Percentiles rank a stretch among this genome's conserved stretches.
These are phyloP conservation scores for Tapirus terrestris DNA, from an alignment of 2,113 vertebrate genomes.

Conservation along the genomic window DNA sequence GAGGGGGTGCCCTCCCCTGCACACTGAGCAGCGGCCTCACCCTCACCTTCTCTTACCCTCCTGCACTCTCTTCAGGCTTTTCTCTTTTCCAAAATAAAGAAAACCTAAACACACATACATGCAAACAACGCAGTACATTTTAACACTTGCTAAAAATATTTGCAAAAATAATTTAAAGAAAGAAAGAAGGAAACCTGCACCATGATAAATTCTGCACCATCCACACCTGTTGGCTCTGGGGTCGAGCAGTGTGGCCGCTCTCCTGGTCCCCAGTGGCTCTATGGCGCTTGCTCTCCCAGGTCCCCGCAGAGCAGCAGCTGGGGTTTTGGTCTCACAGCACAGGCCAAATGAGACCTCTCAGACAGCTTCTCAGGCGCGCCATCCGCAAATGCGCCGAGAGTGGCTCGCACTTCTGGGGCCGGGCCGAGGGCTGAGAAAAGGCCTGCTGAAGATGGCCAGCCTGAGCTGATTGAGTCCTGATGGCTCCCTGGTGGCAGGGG, in stretches of 20 bases:
- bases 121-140: background rate
- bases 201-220: background rate
- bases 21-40: background rate
- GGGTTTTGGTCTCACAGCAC: background rate
- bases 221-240: background rate
- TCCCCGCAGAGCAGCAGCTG: background rate
- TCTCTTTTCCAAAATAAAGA: background rate
- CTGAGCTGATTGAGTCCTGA: constrained; percentile 73
- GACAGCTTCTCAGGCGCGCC: too few species aligned
- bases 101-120: background rate
- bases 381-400: fast-evolving
- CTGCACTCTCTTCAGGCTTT: background rate
- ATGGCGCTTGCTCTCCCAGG: fast-evolving
- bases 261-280: fast-evolving
- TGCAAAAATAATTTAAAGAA: background rate
- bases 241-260: fast-evolving
- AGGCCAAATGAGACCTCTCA: background rate
- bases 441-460: constrained; percentile 32
- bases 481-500: constrained; percentile 50
- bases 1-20: background rate
- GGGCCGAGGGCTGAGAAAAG: background rate
- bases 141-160: background rate
- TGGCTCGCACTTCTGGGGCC: fast-evolving
- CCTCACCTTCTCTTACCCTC: too few species aligned
- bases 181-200: background rate